Base-by-base conservation (phyloP, 2,113 vertebrate genomes). In the Paralichthys olivaceus region DNA sequence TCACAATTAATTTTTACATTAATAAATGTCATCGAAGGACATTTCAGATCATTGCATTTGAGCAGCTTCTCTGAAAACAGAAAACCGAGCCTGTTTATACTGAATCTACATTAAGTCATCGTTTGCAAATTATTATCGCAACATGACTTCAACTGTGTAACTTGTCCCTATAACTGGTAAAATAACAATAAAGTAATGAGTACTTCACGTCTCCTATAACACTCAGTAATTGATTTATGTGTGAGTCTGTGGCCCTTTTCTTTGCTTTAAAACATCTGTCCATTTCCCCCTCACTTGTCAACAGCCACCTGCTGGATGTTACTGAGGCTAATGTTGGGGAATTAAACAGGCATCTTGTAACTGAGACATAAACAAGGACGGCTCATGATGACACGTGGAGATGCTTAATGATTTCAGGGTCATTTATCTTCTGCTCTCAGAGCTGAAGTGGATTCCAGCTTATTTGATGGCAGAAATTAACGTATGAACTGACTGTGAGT, bases 261-360 rank as follows among this genome's bases (percentile, higher is more conserved):
- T 58, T 61, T 45, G 8, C 26, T 32, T 19, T 43, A 53, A 59
- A 59, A 54, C 1, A 4, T 40, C 60, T 65, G 53, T 37, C 22
- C 7, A 6, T 56, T 45, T n/a, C n/a, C 15, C 51, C 28, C 19
- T 19, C 23, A 28, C 55, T 66, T 67, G 47, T 37, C 32, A 55
- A 8, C 32, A 59, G 45, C 23, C 56, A 61, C 34, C 77, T 79
- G 54, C 54, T 65, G 29, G 45, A 54, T 66, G 43, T 23, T 73
- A 7, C 23, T 45, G 15, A 23, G 28, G 32, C 25, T 23, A 57
- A 5, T 29, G 15, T n/a, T 17, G 25, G n/a, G 43, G 29, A 53
- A 26, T 62, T 9, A 20, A 25, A 9, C 20, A 3, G 5, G 22
- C 4, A 55, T 26, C 25, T 14, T 5, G 19, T n/a, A 53, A 53